phyloP scores from a whole-genome alignment of 2,888 invertebrate genomes.

The Zygaena filipendulae region DNA sequence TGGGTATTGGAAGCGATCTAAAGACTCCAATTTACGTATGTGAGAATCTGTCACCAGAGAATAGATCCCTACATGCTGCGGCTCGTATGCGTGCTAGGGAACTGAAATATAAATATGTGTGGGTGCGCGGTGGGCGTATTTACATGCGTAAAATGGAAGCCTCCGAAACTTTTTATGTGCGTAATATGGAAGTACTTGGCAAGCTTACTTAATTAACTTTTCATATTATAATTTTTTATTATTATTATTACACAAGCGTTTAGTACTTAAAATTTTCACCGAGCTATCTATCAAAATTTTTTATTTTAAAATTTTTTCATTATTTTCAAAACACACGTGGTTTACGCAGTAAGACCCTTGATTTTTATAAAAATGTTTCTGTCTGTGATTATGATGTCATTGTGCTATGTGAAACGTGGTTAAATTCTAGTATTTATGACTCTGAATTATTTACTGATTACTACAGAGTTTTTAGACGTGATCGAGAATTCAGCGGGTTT shows the following conservation, averaged over 20 bases:
- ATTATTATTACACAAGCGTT: too few relatives aligned
- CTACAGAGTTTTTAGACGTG: constrained; percentile 6
- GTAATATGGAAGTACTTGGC: too few relatives aligned
- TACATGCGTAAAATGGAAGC: too few relatives aligned
- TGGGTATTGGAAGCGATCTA: constrained; percentile 1
- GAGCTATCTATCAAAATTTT: constrained; percentile 4
- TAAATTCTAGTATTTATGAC: constrained; percentile 4
- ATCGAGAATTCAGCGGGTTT: constrained; percentile 2
- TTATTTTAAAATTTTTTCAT: too few relatives aligned
- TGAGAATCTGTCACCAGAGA: constrained; percentile 3
- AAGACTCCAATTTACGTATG: constrained; percentile 1
- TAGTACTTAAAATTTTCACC: too few relatives aligned
- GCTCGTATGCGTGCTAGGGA: background rate
- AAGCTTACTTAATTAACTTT: too few relatives aligned
- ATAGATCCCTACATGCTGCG: constrained; percentile 4
- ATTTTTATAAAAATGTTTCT: constrained; percentile 3
- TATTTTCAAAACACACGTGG: constrained; percentile 11
- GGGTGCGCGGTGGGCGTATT: too few relatives aligned
- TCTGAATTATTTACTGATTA: constrained; percentile 5
- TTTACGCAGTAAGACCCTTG: constrained; percentile 8
- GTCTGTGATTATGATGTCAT: constrained; percentile 2
- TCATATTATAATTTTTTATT: too few relatives aligned
- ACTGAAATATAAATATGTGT: constrained; percentile 4
- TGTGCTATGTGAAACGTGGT: constrained; percentile 8
- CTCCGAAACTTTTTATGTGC: too few relatives aligned